Evolutionary conservation across 2,113 vertebrate species (phyloP).

Genomic region (Copsychus sechellarum): DNA sequence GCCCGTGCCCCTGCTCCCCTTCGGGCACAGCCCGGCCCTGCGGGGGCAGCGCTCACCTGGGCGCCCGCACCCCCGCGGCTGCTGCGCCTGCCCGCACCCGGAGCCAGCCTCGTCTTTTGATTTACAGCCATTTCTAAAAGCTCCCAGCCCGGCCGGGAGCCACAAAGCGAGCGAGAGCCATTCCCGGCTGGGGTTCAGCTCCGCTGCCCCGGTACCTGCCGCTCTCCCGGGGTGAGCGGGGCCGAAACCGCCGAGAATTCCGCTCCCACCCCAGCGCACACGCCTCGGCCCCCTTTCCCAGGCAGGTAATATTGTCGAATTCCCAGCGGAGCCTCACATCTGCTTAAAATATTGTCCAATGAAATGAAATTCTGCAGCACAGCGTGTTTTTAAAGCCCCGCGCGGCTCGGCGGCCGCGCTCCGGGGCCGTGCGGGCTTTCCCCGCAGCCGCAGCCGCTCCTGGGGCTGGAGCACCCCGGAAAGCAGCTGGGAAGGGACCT

Average conservation of each 20-base stretch:
- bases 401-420: not conserved
- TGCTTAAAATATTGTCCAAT: conserved; percentile 54
- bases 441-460: not conserved
- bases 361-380: conserved; percentile 1
- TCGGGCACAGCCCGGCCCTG: not conserved
- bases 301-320: conserved; percentile 27
- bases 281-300: not conserved
- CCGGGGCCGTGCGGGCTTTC: not conserved
- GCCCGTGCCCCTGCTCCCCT: not conserved
- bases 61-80: not conserved
- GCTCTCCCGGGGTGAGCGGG: not conserved
- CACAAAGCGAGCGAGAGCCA: not conserved
- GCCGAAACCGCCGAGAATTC: not conserved
- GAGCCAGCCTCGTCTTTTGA: not conserved
- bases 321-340: conserved; percentile 44
- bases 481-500: not conserved
- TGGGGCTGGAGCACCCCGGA: not conserved
- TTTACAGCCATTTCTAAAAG: not conserved
- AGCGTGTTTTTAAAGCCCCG: not conserved
- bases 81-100: not conserved
- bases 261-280: not conserved
- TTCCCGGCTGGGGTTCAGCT: not conserved
- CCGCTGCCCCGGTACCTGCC: not conserved
- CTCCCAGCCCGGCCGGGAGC: not conserved
- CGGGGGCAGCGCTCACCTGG: not conserved